phyloP scores from a whole-genome alignment of 2,888 invertebrate genomes.

The Chydorus sphaericus region DNA sequence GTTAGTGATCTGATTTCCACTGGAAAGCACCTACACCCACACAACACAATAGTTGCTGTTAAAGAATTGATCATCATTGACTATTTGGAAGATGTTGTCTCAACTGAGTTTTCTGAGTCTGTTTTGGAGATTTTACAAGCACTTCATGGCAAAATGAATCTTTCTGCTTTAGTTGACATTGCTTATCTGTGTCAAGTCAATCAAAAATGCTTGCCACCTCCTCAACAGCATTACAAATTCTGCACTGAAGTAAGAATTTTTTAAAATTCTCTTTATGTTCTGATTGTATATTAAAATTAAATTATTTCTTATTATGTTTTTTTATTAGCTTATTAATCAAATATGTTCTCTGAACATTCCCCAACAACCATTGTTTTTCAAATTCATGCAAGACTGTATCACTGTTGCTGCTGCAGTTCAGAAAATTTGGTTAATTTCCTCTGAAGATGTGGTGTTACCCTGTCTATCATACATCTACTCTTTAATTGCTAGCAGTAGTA shows the following conservation, averaged over 20 bases:
- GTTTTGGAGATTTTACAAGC: not conserved
- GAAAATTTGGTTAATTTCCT: slow-evolving; percentile 1
- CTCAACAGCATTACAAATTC: not conserved
- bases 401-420: not conserved
- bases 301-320: not conserved
- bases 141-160: not conserved
- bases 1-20: not conserved
- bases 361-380: not conserved
- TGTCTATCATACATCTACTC: slow-evolving; percentile 3
- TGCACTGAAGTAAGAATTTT: slow-evolving; percentile 4
- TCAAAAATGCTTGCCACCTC: not conserved
- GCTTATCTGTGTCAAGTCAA: not conserved
- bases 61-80: not conserved
- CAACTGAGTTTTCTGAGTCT: not conserved
- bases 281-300: no score
- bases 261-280: no score
- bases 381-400: not conserved
- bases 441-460: not conserved
- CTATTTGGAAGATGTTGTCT: not conserved
- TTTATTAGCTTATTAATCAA: not conserved
- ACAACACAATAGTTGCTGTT: not conserved
- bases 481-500: slow-evolving; percentile 1
- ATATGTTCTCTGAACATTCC: slow-evolving; percentile 1
- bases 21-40: not conserved
- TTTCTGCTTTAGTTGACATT: not conserved